These are phyloP conservation scores for Hydropotes inermis DNA, from an alignment of 2,113 vertebrate species.

Conservation along the genomic window DNA sequence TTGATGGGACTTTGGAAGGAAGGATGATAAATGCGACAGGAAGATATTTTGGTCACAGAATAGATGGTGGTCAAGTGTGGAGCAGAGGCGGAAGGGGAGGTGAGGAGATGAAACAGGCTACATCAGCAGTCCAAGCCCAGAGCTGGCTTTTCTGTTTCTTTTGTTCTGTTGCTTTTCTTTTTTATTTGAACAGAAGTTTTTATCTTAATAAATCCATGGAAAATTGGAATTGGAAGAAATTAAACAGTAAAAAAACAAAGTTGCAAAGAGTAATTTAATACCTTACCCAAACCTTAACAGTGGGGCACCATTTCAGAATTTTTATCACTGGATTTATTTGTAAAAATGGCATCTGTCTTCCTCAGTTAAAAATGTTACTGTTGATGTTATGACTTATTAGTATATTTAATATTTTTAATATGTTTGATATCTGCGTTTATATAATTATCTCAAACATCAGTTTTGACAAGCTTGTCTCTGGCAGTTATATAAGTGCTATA, in stretches of 20 bases:
- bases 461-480: background rate
- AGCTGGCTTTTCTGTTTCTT: background rate
- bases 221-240: background rate
- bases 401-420: background rate
- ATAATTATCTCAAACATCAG: conserved; percentile 37
- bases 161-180: background rate
- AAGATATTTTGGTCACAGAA: background rate
- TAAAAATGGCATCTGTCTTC: background rate
- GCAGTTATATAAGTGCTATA: background rate
- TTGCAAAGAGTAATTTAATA: background rate
- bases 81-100: background rate
- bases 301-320: background rate
- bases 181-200: background rate
- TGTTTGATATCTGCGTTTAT: background rate
- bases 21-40: background rate
- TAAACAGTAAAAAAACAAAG: background rate
- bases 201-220: background rate
- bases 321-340: background rate
- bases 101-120: background rate
- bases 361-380: background rate
- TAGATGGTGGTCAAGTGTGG: background rate
- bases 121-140: background rate
- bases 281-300: background rate
- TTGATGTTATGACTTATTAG: background rate
- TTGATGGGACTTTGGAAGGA: background rate